phyloP scores from a whole-genome alignment of 2,888 invertebrate genomes.

The Polylopha cassiicola region DNA sequence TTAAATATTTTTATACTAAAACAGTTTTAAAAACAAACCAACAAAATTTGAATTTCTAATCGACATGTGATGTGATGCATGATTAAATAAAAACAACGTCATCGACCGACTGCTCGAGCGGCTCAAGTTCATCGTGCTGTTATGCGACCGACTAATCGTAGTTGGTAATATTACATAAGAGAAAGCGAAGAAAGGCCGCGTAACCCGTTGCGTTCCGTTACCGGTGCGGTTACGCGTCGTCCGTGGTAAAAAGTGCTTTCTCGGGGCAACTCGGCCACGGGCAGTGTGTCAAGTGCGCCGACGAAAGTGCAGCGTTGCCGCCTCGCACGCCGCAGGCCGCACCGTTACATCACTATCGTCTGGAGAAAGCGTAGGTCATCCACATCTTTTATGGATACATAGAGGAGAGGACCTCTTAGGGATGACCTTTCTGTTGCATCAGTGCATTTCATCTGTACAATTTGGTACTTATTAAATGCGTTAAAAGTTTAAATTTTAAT shows the following conservation, averaged over 20 bases:
- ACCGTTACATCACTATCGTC: slow-evolving; percentile 69
- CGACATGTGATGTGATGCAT: slow-evolving; percentile 30
- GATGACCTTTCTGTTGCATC: background rate
- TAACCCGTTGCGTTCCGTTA: slow-evolving; percentile 65
- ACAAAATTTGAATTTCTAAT: slow-evolving; percentile 19
- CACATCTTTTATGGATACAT: slow-evolving; percentile 44
- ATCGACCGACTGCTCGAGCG: slow-evolving; percentile 35
- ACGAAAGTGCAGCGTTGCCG: slow-evolving; percentile 72
- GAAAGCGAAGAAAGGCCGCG: slow-evolving; percentile 72
- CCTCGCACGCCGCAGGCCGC: slow-evolving; percentile 43
- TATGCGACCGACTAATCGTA: slow-evolving; percentile 67
- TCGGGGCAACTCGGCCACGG: slow-evolving; percentile 75
- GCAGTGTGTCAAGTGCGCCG: slow-evolving; percentile 76
- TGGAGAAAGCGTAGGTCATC: slow-evolving; percentile 70
- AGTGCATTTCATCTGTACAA: too few relatives aligned
- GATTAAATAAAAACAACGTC: slow-evolving; percentile 36
- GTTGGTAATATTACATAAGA: slow-evolving; percentile 67
- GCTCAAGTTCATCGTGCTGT: slow-evolving; percentile 63
- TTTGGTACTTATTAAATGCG: too few relatives aligned
- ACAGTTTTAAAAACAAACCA: slow-evolving; percentile 7
- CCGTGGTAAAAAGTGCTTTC: slow-evolving; percentile 73
- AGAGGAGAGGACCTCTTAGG: background rate
- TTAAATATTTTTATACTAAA: too few relatives aligned
- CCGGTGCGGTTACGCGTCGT: slow-evolving; percentile 57
- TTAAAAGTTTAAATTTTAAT: too few relatives aligned